These are phyloP conservation scores for Eurypyga helias DNA, from an alignment of 2,113 vertebrate genomes.

Conservation along the genomic window DNA sequence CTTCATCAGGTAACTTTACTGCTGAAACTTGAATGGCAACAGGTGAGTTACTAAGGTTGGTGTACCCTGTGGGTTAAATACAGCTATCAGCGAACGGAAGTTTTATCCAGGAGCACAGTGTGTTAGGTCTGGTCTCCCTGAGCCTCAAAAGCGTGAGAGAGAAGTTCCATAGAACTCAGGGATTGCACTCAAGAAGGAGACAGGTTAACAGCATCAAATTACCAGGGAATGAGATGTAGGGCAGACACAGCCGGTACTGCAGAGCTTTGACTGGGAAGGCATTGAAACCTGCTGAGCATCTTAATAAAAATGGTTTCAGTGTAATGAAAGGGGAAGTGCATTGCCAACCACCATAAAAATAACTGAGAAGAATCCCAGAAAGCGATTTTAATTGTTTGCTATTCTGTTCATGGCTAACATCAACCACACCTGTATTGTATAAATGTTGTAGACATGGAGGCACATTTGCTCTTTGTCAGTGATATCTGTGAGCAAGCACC, in stretches of 20 bases:
- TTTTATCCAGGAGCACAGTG: neutral
- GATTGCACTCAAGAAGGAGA: neutral
- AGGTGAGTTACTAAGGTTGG: neutral
- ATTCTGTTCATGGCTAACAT: neutral
- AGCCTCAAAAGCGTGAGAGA: neutral
- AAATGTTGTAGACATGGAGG: neutral
- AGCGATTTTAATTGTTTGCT: neutral
- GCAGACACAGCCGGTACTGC: neutral
- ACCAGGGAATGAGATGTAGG: neutral
- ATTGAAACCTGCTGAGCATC: neutral
- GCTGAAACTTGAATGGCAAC: neutral
- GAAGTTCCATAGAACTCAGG: neutral
- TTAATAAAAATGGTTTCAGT: neutral
- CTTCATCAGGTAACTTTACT: neutral
- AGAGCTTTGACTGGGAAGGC: neutral
- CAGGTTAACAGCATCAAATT: neutral
- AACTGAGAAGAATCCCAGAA: neutral
- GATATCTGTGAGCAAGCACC: neutral
- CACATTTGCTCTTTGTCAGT: neutral
- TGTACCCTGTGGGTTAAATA: neutral
- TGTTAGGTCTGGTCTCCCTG: neutral
- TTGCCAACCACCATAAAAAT: neutral
- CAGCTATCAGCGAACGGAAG: neutral
- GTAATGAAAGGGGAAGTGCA: neutral
- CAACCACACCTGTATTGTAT: neutral